Base-by-base conservation (phyloP, 2,888 invertebrate species). In the Watsonalla cultraria region DNA sequence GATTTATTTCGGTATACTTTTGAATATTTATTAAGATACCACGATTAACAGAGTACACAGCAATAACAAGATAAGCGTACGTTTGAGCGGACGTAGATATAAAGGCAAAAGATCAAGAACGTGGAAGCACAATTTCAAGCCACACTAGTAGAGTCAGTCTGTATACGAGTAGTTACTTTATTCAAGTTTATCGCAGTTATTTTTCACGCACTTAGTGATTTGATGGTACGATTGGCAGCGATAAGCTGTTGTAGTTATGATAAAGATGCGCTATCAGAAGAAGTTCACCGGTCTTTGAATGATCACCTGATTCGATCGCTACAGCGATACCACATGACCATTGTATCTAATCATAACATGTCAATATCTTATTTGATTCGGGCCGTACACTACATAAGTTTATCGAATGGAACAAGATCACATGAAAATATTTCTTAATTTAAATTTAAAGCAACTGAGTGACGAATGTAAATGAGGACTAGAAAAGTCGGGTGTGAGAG, bases 231-330 rank as follows among this genome's bases (percentile, higher is more conserved):
- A 65, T 60, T 58, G 62, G 45, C 13, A 42, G 55, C 64, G 71
- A 35, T 50, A 55, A 50, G 47, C 53, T 62, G 57, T 59, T 53
- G 64, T 60, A 63, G 68, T 58, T 47, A 51, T 56, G 68, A 73
- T 69, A 74, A 69, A 64, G 47, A 53, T 54, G 51, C 54, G 63
- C 51, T 64, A 70, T 68, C 68, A 68, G 61, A 58, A 57, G 61
- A 64, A 74, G 69, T 72, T 65, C 71, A 61, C 33, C 37, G 49
- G 49, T 49, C 14, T 37, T 35, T 64, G 14, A 49, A 37, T 64
- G 76, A 72, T 82, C 83, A 83, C 78, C 77, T 81, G 82, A 82
- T 76, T 70, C 60, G 56, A 72, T 62, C 70, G 66, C 67, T 76
- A 76, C 66, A 70, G 59, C 58, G 64, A 60, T 64, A 55, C 70